Evolutionary conservation across 2,797 vertebrate species (phyloP).

Genomic region (Acanthiza pusilla): DNA sequence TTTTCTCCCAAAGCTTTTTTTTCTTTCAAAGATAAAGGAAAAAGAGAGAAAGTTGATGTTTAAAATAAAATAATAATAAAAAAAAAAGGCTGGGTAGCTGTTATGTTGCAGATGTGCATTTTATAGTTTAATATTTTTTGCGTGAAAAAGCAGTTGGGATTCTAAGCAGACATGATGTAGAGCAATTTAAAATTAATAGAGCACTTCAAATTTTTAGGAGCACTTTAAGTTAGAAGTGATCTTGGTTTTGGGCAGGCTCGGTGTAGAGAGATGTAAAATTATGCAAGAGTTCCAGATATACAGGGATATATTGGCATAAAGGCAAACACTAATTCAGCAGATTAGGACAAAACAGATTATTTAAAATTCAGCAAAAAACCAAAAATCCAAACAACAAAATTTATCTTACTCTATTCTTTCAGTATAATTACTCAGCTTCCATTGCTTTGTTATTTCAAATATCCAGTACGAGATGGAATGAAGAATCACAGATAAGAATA

Average conservation of each 20-base stretch:
- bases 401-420: background rate
- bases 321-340: background rate
- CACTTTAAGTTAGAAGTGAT: conserved; percentile 43
- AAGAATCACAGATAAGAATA: background rate
- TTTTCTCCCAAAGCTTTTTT: background rate
- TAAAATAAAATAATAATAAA: background rate
- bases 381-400: background rate
- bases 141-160: conserved; percentile 17
- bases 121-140: conserved; percentile 57
- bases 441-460: background rate
- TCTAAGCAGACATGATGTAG: conserved; percentile 39
- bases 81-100: background rate
- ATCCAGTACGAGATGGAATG: rapidly evolving
- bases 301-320: background rate
- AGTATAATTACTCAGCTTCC: background rate
- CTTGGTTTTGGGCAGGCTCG: background rate
- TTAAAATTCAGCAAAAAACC: background rate
- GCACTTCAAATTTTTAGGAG: conserved; percentile 56
- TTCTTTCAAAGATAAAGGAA: background rate
- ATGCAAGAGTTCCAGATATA: background rate
- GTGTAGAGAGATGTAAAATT: conserved; percentile 20
- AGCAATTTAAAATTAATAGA: conserved; percentile 65
- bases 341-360: background rate
- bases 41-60: background rate
- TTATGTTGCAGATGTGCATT: background rate